Evolutionary conservation across 1,140 invertebrate species (phyloP), one percentile per base, ranked within the genome.

Genomic region (Drosophila sproati): DNA sequence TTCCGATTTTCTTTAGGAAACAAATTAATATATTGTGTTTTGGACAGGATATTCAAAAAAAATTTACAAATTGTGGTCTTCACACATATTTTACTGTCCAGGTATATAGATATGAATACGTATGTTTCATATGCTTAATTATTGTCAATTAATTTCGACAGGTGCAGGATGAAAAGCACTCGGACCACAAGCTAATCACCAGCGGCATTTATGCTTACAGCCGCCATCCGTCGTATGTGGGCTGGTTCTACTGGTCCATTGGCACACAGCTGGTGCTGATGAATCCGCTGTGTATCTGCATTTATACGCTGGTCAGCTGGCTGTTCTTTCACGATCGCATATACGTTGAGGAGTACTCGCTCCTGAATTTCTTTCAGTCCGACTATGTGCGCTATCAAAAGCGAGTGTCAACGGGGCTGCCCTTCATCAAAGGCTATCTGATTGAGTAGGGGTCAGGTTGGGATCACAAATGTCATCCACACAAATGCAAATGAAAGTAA

Each of bases 171-270:
- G 94, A 95, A 48, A 96, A 96, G 89, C 93, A 94, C n/a, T 94
- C 95, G 20, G 96, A 96, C 70, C 99, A 99, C 91, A 91, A 94
- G 73, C 94, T 99, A n/a, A 96, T 99, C 2, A 99, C 98, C 0
- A 93, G 95, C 87, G 99, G 99, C 1, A 94, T 99, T 4, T 99
- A 99, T 91, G 93, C 94, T 1, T 92, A 96, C 8, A 96, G 95
- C 70, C 94, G 97, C 12, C 98, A 99, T 94, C 98, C 98, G 0
- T 97, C 97, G 77, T 99, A 99, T 94, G 97, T 99, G 2, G 99
- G 99, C 3, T 99, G 99, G 99, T 99, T 99, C 94, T 98, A 97
- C 93, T 99, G 99, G 98, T 97, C 97, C 5, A 95, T 99, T 72
- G 98, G 98, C 8, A 99, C 98, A 34, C 99, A 99, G 95, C 96